Conservation (phyloP, 1,140 invertebrate genomes). For the Geopemphigus sp. region DNA sequence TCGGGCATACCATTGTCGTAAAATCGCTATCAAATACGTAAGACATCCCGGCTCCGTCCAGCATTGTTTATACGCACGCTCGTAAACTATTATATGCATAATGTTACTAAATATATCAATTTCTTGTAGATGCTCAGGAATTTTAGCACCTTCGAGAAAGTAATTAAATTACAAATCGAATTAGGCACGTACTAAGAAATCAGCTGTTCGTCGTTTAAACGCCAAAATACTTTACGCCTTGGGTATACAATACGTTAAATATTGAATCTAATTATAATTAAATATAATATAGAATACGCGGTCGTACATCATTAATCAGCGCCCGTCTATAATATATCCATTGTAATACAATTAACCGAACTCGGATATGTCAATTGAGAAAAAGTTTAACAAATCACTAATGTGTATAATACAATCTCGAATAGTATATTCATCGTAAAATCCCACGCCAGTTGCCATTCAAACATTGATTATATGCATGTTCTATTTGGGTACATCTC, state of each 20-base stretch:
- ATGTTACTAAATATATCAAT: not conserved
- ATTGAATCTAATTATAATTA: not conserved
- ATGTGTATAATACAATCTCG: no score
- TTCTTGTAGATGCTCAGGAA: not conserved
- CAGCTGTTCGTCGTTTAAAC: not conserved
- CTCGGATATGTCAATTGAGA: no score
- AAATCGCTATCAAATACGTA: not conserved
- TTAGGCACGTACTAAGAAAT: no score
- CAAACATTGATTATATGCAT: no score
- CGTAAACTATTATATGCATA: not conserved
- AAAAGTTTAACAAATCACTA: no score
- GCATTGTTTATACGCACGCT: not conserved
- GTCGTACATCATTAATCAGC: no score
- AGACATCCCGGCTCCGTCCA: not conserved
- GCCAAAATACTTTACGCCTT: not conserved
- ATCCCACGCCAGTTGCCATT: no score
- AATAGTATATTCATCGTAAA: no score
- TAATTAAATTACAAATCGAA: constrained; percentile 1
- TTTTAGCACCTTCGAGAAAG: not conserved
- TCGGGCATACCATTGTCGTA: not conserved
- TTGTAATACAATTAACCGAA: no score
- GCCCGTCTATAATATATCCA: no score
- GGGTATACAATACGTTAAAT: not conserved
- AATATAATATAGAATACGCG: no score
- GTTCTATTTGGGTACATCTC: no score